Conservation (phyloP, 2,888 invertebrate species). For the Drosophila conformis region DNA sequence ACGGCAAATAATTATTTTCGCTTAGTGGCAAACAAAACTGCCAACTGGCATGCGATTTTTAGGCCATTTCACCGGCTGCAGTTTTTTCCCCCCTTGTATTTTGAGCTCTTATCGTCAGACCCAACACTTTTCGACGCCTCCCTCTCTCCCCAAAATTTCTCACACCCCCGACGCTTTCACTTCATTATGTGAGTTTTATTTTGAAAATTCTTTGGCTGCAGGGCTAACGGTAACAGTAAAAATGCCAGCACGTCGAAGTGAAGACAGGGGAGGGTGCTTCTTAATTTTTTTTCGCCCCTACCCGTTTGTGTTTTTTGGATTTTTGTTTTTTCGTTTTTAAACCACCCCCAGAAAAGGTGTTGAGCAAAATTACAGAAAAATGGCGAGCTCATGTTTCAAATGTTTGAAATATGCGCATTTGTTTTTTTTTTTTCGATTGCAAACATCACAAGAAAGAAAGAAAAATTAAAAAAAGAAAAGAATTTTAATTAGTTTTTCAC, state of each 20-base stretch:
- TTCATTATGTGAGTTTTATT: conserved; percentile 71
- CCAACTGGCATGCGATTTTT: conserved; percentile 72
- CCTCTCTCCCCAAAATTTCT: conserved; percentile 5
- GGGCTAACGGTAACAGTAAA: conserved; percentile 43
- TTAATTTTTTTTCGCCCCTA: conserved; percentile 18
- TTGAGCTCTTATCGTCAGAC: conserved; percentile 36
- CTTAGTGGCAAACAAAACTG: conserved; percentile 61
- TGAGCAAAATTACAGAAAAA: conserved; percentile 56
- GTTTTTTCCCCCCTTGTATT: conserved; percentile 22
- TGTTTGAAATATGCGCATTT: conserved; percentile 62
- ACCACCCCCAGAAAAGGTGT: conserved; percentile 60
- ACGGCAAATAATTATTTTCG: conserved; percentile 83
- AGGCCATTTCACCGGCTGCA: conserved; percentile 56
- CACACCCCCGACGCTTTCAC: conserved; percentile 29
- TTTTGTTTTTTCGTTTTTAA: background rate
- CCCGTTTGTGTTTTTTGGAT: background rate
- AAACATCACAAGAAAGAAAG: conserved; percentile 20
- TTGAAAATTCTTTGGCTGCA: conserved; percentile 55
- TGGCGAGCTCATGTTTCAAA: conserved; percentile 48
- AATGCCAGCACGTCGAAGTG: conserved; percentile 69
- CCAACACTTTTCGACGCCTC: conserved; percentile 31
- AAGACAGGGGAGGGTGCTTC: conserved; percentile 34
- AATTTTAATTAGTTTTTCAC: conserved; percentile 68
- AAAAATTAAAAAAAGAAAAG: conserved; percentile 41
- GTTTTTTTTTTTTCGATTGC: conserved; percentile 5